Conservation (phyloP, 2,888 invertebrate species). For the Archips crataeganus region DNA sequence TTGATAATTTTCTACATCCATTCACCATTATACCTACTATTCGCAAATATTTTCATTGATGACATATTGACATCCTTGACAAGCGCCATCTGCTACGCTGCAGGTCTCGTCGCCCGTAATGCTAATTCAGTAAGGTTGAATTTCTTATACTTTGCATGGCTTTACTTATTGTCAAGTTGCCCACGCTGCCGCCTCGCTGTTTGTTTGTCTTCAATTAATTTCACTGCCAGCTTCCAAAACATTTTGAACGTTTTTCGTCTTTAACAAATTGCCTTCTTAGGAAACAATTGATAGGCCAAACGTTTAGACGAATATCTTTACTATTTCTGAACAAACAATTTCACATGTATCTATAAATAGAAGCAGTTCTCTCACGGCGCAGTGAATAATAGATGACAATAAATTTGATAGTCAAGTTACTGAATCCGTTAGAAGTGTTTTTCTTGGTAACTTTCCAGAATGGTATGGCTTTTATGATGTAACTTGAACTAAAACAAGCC, state of each 20-base stretch:
- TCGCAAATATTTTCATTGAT: conserved; percentile 47
- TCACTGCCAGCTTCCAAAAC: conserved; percentile 25
- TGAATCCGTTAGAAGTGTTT: conserved; percentile 7
- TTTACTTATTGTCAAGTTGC: conserved; percentile 15
- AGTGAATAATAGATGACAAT: conserved; percentile 40
- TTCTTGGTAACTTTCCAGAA: conserved; percentile 7
- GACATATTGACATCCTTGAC: conserved; percentile 51
- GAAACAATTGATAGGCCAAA: conserved; percentile 20
- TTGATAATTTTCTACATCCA: conserved; percentile 15
- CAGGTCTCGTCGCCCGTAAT: conserved; percentile 11
- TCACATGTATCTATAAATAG: conserved; percentile 15
- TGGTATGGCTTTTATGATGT: not conserved
- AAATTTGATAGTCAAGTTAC: conserved; percentile 25
- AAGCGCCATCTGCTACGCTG: conserved; percentile 49
- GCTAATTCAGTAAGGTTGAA: conserved; percentile 8
- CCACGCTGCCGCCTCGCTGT: conserved; percentile 32
- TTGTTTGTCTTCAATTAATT: conserved; percentile 39
- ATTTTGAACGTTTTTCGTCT: conserved; percentile 11
- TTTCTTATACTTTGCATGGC: conserved; percentile 15
- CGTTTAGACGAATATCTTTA: conserved; percentile 25
- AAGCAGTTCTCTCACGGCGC: conserved; percentile 9
- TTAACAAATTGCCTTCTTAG: not conserved
- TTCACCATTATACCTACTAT: not conserved
- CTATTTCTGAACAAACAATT: conserved; percentile 17
- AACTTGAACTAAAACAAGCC: not conserved